phyloP scores from a whole-genome alignment of 35 echinoderm and acorn worm genomes.

The Holothuria glaberrima region DNA sequence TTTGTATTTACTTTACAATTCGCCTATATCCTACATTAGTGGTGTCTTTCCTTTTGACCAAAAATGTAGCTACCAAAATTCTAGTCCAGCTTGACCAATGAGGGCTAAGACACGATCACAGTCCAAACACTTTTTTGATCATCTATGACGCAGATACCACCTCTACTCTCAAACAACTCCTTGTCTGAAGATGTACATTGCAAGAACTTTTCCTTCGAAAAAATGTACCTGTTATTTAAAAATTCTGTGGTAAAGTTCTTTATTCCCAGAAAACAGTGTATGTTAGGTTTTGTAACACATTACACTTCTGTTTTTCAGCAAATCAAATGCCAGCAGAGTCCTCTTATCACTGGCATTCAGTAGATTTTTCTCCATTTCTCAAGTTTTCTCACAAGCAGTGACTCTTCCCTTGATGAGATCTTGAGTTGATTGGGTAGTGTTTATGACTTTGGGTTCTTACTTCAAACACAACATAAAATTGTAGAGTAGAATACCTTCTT shows the following conservation, averaged over 20 bases:
- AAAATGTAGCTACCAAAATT: no score
- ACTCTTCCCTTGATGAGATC: conserved; percentile 9
- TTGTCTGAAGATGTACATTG: background rate
- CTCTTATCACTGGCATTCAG: background rate
- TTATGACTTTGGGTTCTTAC: background rate
- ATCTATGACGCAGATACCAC: no score
- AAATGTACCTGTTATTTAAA: background rate
- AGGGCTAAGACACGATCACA: no score
- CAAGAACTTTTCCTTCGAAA: conserved; percentile 2
- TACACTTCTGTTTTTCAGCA: background rate
- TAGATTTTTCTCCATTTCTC: background rate
- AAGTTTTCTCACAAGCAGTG: background rate
- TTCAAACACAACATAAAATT: background rate
- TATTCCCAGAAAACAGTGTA: background rate
- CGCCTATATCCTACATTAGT: no score
- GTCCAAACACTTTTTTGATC: no score
- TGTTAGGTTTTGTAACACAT: background rate
- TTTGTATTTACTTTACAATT: no score
- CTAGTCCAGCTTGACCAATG: no score
- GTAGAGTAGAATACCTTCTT: no score
- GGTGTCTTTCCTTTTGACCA: no score
- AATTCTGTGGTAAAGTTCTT: conserved; percentile 1
- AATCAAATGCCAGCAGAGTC: conserved; percentile 1
- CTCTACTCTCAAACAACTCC: background rate
- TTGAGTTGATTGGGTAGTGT: conserved; percentile 1